Conservation (phyloP, 2,113 vertebrate genomes). For the Lathamus discolor region DNA sequence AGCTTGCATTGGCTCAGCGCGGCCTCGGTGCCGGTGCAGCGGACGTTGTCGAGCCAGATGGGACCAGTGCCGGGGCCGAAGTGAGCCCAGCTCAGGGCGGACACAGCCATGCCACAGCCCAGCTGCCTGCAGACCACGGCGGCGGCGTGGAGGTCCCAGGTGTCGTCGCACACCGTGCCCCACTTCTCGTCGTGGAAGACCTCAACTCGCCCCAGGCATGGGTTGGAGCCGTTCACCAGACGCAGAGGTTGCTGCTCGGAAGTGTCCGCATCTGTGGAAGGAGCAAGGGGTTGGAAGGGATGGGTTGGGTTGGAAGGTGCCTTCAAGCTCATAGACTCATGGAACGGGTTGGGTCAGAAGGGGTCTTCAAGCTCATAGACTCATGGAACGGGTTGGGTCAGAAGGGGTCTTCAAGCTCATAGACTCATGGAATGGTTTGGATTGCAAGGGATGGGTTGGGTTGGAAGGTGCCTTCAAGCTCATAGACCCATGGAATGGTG, state of each 20-base stretch:
- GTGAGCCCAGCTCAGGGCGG: background rate
- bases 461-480: too few species aligned
- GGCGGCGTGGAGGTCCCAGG: background rate
- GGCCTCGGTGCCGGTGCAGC: background rate
- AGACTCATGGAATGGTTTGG: too few species aligned
- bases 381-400: too few species aligned
- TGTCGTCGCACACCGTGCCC: background rate
- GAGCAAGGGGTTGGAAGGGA: background rate
- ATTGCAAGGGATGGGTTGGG: too few species aligned
- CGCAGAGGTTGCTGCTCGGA: background rate
- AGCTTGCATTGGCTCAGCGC: background rate
- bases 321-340: too few species aligned
- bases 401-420: too few species aligned
- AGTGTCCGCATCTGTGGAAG: rapidly evolving
- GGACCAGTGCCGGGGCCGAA: background rate
- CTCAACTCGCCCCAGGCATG: background rate
- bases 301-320: too few species aligned
- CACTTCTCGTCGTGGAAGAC: background rate
- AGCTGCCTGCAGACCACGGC: conserved; percentile 53
- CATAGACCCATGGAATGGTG: too few species aligned
- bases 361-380: too few species aligned
- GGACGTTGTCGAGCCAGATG: background rate
- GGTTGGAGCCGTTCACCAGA: background rate
- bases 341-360: too few species aligned
- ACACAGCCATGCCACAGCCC: conserved; percentile 27